Percentiles rank a stretch among this genome's conserved stretches.
These are phyloP conservation scores for Tragulus kanchil DNA, from an alignment of 2,113 vertebrate species.

Conservation along the genomic window DNA sequence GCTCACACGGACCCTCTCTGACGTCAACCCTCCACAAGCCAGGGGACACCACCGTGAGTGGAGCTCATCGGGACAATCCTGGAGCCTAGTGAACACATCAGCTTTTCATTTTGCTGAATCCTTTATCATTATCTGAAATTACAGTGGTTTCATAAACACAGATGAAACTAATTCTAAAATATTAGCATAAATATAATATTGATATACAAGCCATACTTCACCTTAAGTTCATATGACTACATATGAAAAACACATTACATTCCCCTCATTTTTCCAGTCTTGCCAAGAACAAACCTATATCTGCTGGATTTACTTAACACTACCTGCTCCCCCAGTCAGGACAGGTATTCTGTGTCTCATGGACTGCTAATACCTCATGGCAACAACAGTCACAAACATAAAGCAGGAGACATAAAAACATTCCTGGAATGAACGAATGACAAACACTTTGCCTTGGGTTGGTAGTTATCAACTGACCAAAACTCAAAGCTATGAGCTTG, in stretches of 20 bases:
- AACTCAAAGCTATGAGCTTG: neutral
- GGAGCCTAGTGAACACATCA: neutral
- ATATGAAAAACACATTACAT: neutral
- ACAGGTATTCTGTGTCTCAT: neutral
- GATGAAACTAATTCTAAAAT: slow-evolving; percentile 26
- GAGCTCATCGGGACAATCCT: rapidly evolving
- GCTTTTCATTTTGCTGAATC: neutral
- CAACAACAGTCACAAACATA: neutral
- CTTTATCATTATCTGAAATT: neutral
- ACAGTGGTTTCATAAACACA: slow-evolving; percentile 7
- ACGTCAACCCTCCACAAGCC: neutral
- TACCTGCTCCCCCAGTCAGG: neutral
- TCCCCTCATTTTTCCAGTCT: neutral
- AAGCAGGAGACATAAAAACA: neutral
- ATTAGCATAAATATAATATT: neutral
- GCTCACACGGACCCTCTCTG: neutral
- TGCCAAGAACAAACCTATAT: neutral
- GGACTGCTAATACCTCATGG: neutral
- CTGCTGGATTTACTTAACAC: neutral
- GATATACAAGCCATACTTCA: neutral
- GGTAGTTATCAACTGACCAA: neutral
- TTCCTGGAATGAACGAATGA: neutral
- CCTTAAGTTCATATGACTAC: neutral
- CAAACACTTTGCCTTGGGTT: neutral
- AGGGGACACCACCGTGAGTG: neutral